Evolutionary conservation across 2,888 invertebrate species (phyloP).

Genomic region (Polymixis flavicincta): DNA sequence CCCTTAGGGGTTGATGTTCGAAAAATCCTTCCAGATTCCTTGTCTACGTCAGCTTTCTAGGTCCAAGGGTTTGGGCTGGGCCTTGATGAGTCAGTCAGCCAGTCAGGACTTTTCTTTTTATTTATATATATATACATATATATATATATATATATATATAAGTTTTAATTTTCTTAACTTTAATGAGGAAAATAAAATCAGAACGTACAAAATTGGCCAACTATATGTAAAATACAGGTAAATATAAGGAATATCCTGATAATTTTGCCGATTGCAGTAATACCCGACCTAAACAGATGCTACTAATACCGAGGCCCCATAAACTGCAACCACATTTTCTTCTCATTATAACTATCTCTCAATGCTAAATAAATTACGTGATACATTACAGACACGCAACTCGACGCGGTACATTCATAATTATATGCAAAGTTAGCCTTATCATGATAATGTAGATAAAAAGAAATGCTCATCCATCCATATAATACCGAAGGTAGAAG

Average conservation of each 20-base stretch:
- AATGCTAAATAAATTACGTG: constrained; percentile 29
- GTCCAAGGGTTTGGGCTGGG: no score
- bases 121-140: no score
- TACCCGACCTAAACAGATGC: not conserved
- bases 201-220: not conserved
- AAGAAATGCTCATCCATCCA: constrained; percentile 12
- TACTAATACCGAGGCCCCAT: constrained; percentile 1
- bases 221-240: not conserved
- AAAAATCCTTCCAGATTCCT: no score
- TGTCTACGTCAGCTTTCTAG: no score
- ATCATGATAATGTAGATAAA: constrained; percentile 15
- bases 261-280: not conserved
- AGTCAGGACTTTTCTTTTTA: no score
- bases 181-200: not conserved
- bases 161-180: not conserved
- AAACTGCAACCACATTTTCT: constrained; percentile 1
- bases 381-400: constrained; percentile 26
- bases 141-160: no score
- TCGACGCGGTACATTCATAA: constrained; percentile 25
- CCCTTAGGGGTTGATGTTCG: no score
- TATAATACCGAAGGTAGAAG: not conserved
- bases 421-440: constrained; percentile 29
- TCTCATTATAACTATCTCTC: constrained; percentile 26
- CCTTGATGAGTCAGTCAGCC: no score
- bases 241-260: not conserved